A percentile compares a stretch with the other conserved stretches of the same genome.
phyloP scores from a whole-genome alignment of 2,888 invertebrate genomes.

The Tribolium freemani region DNA sequence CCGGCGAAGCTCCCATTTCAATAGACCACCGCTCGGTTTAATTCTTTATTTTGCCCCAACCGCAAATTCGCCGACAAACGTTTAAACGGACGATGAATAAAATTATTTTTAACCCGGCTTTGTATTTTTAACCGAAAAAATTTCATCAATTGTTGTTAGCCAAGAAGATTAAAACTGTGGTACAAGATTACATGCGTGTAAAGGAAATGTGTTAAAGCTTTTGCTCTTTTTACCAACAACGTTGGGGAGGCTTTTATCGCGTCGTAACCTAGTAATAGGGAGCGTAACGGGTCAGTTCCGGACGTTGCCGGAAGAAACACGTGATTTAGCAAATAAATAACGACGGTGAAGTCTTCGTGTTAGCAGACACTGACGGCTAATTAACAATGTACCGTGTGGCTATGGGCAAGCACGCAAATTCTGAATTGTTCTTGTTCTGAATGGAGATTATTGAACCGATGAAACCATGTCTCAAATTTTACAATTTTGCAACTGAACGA shows the following conservation, averaged over 20 bases:
- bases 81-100: conserved; percentile 40
- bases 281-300: conserved; percentile 65
- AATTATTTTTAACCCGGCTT: conserved; percentile 37
- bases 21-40: conserved; percentile 50
- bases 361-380: conserved; percentile 35
- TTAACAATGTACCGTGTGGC: conserved; percentile 36
- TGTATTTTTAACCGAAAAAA: background rate
- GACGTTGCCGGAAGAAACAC: conserved; percentile 61
- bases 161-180: conserved; percentile 38
- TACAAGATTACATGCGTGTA: conserved; percentile 39
- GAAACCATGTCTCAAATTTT: no score
- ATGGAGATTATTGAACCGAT: no score
- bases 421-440: background rate
- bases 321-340: conserved; percentile 62
- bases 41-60: conserved; percentile 45
- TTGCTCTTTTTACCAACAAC: conserved; percentile 50
- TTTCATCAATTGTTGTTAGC: conserved; percentile 3
- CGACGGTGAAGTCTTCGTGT: conserved; percentile 35
- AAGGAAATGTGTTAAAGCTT: conserved; percentile 51
- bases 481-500: no score
- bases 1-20: conserved; percentile 53
- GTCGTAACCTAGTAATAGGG: conserved; percentile 63
- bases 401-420: conserved; percentile 18
- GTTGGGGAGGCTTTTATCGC: conserved; percentile 63
- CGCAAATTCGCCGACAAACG: conserved; percentile 42